Base-by-base conservation (phyloP, 1,140 invertebrate species). In the Drosophila equinoxialis region DNA sequence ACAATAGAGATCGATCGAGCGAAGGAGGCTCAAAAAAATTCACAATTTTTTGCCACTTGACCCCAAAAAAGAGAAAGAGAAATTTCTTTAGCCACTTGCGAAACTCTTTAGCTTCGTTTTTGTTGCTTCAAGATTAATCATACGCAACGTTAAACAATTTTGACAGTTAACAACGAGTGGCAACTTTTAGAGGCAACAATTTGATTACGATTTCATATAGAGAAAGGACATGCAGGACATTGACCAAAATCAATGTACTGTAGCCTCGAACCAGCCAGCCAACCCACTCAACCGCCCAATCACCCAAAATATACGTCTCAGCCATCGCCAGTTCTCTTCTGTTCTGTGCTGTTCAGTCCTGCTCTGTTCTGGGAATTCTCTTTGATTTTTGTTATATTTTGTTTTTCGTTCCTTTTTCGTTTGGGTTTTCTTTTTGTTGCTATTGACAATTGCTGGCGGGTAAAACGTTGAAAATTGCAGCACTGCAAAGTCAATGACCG, bases 191-290 rank as follows among this genome's bases (percentile, higher is more conserved):
- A 30, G 30, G 5, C 30, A 30, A 30, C 30, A 30, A 30, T 30
- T 30, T 30, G 30, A 30, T 30, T 30, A 30, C 66, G 68, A 42
- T 66, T 62, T n/a, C 45, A 48, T 14, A 51, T 23, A 23, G 20
- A n/a, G 45, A 11, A 10, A 20, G 14, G 74, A 72, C 76, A 87
- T 20, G 2, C 65, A 77, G 84, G 79, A 76, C 77, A 86, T 83
- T 87, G 83, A 80, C 83, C 84, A 87, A 83, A 83, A 89, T 89
- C 84, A 87, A 87, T 86, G 83, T 65, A 20, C n/a, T 30, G 54
- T 10, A 11, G 6, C 4, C 54, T 30, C 14, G 3, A 14, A 2
- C 42, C 42, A 30, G 30, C 42, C 42, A 30, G 30, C 30, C 30
- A 30, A 30, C 51, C 23, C 41, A 14, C 3, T 26, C 55, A 45